These are phyloP conservation scores for Drosophila arawakana DNA, from an alignment of 1,140 invertebrate genomes.

Conservation along the genomic window DNA sequence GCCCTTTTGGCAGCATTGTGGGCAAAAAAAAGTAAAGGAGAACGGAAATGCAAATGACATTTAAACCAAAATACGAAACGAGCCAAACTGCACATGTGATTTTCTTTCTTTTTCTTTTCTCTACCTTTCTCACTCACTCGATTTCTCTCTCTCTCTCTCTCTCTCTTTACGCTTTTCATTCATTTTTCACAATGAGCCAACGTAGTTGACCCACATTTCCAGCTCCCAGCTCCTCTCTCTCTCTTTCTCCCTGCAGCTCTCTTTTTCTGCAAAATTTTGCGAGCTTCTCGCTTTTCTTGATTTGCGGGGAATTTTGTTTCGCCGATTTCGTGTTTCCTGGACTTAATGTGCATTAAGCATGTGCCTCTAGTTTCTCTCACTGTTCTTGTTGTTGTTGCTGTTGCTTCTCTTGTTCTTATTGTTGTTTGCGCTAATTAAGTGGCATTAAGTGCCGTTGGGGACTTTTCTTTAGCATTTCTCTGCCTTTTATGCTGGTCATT, in stretches of 20 bases:
- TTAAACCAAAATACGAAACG: conserved; percentile 46
- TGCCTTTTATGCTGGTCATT: conserved; percentile 5
- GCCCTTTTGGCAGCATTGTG: conserved; percentile 49
- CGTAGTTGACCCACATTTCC: conserved; percentile 72
- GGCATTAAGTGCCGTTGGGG: conserved; percentile 27
- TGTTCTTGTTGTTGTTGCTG: background rate
- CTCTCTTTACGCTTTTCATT: background rate
- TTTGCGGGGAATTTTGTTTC: conserved; percentile 29
- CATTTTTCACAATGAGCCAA: conserved; percentile 56
- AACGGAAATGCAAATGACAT: conserved; percentile 54
- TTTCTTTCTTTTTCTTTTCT: background rate
- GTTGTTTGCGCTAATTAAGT: conserved; percentile 49
- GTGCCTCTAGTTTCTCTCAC: conserved; percentile 22
- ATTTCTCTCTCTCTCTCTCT: background rate
- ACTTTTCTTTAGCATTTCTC: conserved; percentile 1
- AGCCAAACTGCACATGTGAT: conserved; percentile 41
- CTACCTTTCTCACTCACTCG: background rate
- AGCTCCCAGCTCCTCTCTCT: background rate
- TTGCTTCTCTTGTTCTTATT: background rate
- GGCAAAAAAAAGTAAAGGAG: conserved; percentile 14
- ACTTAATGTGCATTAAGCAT: conserved; percentile 48
- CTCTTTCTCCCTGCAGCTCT: background rate
- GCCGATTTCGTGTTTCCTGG: conserved; percentile 38
- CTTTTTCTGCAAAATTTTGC: conserved; percentile 6
- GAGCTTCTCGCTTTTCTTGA: conserved; percentile 22